Evolutionary conservation across 2,113 vertebrate species (phyloP), one percentile per base, ranked within the genome.

Genomic region (Campylomormyrus numenius): DNA sequence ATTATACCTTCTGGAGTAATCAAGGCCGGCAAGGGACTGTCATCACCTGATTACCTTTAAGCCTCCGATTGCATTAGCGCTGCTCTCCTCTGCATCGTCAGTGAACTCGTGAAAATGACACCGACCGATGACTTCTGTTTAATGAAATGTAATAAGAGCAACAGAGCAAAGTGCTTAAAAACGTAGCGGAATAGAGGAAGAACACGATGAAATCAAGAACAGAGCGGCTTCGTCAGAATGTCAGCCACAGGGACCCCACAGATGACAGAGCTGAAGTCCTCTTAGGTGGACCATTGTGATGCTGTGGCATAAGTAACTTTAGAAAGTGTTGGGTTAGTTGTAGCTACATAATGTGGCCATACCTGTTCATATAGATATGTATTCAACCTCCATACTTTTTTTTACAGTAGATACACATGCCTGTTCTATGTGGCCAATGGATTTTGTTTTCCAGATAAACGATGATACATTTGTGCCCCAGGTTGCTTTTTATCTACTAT

Each of bases 1-100:
- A 90, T 90, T 88, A 85, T 85, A 90, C 56, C 87, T 90, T 85
- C 77, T 66, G 90, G 45, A 89, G 87, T 90, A 90, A 90, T 89
- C 86, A 87, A 83, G 62, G n/a, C 39, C n/a, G 19, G 85, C 58
- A 13, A 42, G 52, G 24, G 70, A 31, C 86, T 88, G 90, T 90
- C 87, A 88, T 90, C 88, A 90, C 86, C 90, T 90, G 86, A 90
- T 90, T 90, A 90, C 90, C 24, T 89, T 84, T 49, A 17, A 84
- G 87, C n/a, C 45, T 62, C 87, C 39, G 39, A 84, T 88, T 90
- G 74, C 87, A 66, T 90, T 89, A 62, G 49, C 42, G 31, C 74
- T 49, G 24, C 45, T 58, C 77, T 83, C 80, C 42, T 62, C 56
- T 45, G n/a, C 52, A 13, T 77, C 35, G n/a, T 27, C 35, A 6